Conservation (phyloP, 2,888 invertebrate species). For the Plebejus anna region DNA sequence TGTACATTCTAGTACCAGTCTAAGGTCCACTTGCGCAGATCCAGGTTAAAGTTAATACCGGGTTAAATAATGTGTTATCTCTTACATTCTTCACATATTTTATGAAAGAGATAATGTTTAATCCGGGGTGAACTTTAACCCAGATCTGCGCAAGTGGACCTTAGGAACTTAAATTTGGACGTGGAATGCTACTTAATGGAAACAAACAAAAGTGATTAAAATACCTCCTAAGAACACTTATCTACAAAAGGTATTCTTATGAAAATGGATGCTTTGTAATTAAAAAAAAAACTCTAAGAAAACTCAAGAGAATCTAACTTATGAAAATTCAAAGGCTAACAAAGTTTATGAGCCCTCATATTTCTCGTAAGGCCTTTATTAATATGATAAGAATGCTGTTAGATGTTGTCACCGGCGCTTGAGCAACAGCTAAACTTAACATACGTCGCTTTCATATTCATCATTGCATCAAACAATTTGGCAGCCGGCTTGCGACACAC, state of each 20-base stretch:
- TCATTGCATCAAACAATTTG: constrained; percentile 31
- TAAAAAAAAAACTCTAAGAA: no score
- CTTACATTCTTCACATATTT: no score
- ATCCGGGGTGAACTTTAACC: no score
- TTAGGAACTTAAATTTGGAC: neutral
- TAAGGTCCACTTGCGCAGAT: no score
- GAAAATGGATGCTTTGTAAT: no score
- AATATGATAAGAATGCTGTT: constrained; percentile 32
- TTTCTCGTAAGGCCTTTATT: constrained; percentile 21
- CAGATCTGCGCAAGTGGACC: no score
- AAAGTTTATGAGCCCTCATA: constrained; percentile 35
- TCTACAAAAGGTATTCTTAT: no score
- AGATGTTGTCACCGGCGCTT: constrained; percentile 32
- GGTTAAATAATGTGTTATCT: no score
- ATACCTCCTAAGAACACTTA: no score
- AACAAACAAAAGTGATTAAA: no score
- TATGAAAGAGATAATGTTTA: no score
- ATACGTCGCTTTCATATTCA: constrained; percentile 31
- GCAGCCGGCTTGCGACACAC: neutral
- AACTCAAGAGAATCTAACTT: neutral
- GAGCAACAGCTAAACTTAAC: constrained; percentile 33
- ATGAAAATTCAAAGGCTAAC: neutral
- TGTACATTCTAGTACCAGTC: neutral
- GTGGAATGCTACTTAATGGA: neutral
- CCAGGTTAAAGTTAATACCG: no score